Evolutionary conservation across 2,797 vertebrate genomes (phyloP), one percentile per base, ranked within the genome.

Genomic region (Megaceryle alcyon): DNA sequence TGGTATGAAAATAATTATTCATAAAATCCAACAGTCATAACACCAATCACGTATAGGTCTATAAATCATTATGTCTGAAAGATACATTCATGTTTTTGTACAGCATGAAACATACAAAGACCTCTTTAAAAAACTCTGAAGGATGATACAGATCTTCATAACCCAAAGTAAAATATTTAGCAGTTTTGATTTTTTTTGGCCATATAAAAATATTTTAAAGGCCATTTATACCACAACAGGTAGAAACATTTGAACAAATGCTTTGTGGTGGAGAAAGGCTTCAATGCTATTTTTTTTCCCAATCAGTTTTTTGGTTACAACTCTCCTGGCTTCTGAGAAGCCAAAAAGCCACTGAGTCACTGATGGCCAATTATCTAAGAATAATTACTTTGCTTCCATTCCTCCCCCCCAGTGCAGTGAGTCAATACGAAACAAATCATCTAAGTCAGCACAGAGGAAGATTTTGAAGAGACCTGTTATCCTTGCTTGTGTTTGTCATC

Each of bases 31-130:
- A 97, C 96, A 98, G 96, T 97, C 97, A 84, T 97, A 97, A 97
- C 96, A 98, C 95, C 92, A 92, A 89, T 88, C 96, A 97, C 73
- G 16, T 95, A 92, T 92, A 96, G 84, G 88, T 96, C 95, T 96
- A 88, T 94, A 96, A 80, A 88, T 97, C 87, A 94, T 97, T 96
- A 95, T 91, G 92, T 93, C 87, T 94, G 91, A 97, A 98, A 98
- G 98, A 97, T 98, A 98, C 98, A 98, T 98, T 98, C 98, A 98
- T 95, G 95, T 98, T 98, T 98, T 97, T 97, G 94, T 97, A 98
- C 97, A 98, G 97, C 97, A 98, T 97, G 96, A 98, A 97, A 98
- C 97, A 97, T 98, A 98, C 96, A 97, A 97, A 98, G 97, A 94
- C 92, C 89, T 92, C 91, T 91, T 93, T 95, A 53, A 87, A 96